Base-by-base conservation (phyloP, 1,140 invertebrate species). In the Microplitis mediator region DNA sequence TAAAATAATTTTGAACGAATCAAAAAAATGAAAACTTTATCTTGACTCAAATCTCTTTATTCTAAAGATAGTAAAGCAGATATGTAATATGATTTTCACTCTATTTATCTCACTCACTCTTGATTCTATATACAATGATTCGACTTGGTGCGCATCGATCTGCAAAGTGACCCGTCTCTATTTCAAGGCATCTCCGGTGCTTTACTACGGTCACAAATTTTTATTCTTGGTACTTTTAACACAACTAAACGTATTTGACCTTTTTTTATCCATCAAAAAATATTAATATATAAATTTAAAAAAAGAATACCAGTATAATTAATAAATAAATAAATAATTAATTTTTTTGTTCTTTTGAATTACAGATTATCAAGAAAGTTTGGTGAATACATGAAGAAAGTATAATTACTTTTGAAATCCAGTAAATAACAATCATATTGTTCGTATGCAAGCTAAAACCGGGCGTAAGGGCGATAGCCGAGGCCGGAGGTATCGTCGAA, bases 121-220 rank as follows among this genome's bases (percentile, higher is more conserved):
- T 64, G 60, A 70, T 50, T 60, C 54, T 69, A 6, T 32, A n/a
- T 52, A 39, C n/a, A 35, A 56, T 67, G 61, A 39, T 69, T 56
- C 50, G 52, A 52, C 60, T 68, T 63, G 69, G 39, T 69, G 61
- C 36, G 63, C 68, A 73, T 75, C 68, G 74, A 75, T 75, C 70
- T 75, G 74, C 66, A 34, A 69, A 72, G 39, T 75, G 70, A 72
- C 69, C 74, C 70, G 67, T 54, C 69, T 75, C 69, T 75, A 75
- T 75, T 75, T 75, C 66, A 75, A 72, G 74, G 74, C 70, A 75
- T 75, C 74, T 36, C 74, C 69, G 74, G 72, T 75, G 70, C 70
- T 72, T 72, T 72, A 75, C 70, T 75, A 69, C 74, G 74, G 54
- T 67, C 63, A 65, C 74, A 69, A 75, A 75, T 75, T 75, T 23